Evolutionary conservation across 2,888 invertebrate genomes (phyloP), one percentile per base, ranked within the genome.

Genomic region (Synanthedon andrenaeformis): DNA sequence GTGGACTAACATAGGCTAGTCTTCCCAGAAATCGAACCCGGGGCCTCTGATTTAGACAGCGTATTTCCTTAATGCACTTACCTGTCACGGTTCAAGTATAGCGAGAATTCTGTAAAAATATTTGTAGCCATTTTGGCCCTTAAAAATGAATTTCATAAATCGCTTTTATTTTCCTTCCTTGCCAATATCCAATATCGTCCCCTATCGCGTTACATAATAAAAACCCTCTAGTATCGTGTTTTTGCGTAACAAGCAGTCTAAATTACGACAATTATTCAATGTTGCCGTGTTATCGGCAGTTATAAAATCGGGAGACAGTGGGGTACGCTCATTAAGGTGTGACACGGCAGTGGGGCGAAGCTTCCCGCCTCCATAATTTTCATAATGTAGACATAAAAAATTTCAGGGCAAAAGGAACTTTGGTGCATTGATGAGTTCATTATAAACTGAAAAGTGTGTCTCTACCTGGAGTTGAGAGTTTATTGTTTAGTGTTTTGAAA

Each of bases 241-340:
- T 79, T 78, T 76, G 73, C 72, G 70, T 79, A 82, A 82, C 82
- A 82, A 82, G 81, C 77, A 69, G 72, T 64, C 75, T 79, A 79
- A 84, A 85, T 84, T 79, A 82, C 79, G 78, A 82, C 86, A 86
- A 84, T 86, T 85, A 86, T 83, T 86, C 85, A 82, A 85, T 84
- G 84, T 76, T 69, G 70, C 74, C 67, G 69, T 74, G 81, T 74
- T 85, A 85, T 86, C 83, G 83, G 83, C 80, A 80, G 82, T 76
- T 79, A 78, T 80, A 77, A 80, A 79, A 82, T 81, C 70, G 49
- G 49, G 55, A 52, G 52, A 42, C 49, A 52, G 50, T 13, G 51
- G 49, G 42, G 48, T 35, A 41, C 50, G 42, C 55, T 55, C 55
- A 55, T 55, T 55, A 55, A 52, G 55, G 28, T 51, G 70, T 67